These are phyloP conservation scores for Drosophila eugracilis DNA, from an alignment of 1,140 invertebrate species.

Conservation along the genomic window DNA sequence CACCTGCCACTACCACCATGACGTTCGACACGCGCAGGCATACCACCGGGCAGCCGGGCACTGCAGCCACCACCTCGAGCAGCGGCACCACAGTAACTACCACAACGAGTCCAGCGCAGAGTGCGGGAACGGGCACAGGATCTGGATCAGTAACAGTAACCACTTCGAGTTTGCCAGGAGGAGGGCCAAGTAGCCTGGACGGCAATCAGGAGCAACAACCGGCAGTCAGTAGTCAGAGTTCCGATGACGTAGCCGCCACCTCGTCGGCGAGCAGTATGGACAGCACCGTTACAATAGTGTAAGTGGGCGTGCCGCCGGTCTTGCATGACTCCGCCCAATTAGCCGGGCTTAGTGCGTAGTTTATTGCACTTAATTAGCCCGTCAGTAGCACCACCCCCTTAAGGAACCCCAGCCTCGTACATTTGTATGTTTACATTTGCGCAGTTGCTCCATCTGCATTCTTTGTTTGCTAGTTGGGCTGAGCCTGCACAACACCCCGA, in stretches of 20 bases:
- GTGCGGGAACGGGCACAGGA: slow-evolving; percentile 33
- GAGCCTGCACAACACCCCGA: not conserved
- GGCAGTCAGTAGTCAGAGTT: slow-evolving; percentile 18
- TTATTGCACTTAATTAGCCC: slow-evolving; percentile 43
- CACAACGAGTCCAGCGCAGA: slow-evolving; percentile 55
- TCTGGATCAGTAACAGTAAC: slow-evolving; percentile 50
- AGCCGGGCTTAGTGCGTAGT: slow-evolving; percentile 39
- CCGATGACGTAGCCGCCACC: slow-evolving; percentile 25
- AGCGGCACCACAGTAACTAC: slow-evolving; percentile 47
- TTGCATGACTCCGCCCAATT: slow-evolving; percentile 44
- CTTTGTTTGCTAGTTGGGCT: slow-evolving; percentile 45
- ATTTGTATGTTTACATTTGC: slow-evolving; percentile 54
- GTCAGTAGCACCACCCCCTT: slow-evolving; percentile 1
- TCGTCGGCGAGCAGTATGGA: slow-evolving; percentile 47
- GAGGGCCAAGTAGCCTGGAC: slow-evolving; percentile 17
- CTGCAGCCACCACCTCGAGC: slow-evolving; percentile 39
- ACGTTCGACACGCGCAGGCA: slow-evolving; percentile 81
- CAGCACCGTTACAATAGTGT: slow-evolving; percentile 57
- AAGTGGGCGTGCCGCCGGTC: slow-evolving; percentile 50
- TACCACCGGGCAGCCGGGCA: slow-evolving; percentile 64
- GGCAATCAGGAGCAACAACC: slow-evolving; percentile 59
- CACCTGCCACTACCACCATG: slow-evolving; percentile 47
- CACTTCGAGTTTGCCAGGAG: slow-evolving; percentile 48
- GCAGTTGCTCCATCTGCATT: slow-evolving; percentile 43
- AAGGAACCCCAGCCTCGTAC: slow-evolving; percentile 16